Base-by-base conservation (phyloP, 2,888 invertebrate genomes). In the Cyaniris semiargus region DNA sequence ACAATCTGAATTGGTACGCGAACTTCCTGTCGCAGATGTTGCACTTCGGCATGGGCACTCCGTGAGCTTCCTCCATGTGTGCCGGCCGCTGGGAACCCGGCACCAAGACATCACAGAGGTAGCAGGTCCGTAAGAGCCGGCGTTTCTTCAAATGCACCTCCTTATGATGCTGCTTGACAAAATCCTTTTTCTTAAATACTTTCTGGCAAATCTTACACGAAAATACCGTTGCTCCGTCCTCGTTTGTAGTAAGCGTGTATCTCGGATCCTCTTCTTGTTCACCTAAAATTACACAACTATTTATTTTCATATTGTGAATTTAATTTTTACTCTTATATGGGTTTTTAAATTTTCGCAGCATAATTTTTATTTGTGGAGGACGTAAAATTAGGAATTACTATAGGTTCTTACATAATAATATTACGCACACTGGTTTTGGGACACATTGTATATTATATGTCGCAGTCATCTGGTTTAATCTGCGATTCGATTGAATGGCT, bases 11-110 rank as follows among this genome's bases (percentile, higher is more conserved):
- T 0, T 84, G 84, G 70, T 80, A 86, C 0, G 83, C 79, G 79
- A 87, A 88, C 70, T 86, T 88, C 76, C 84, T 86, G 4, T 84
- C 86, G 78, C 88, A 88, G 0, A 84, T 85, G 3, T 82, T 81
- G 76, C 88, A 88, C 0, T 80, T 82, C 0, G 88, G 88, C 0
- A 84, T 82, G 1, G 83, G 84, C 4, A 87, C 81, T 0, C 84
- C 85, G 75, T 88, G 88, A 3, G 79, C 85, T 70, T 82, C 81
- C 76, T 88, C 88, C 6, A 87, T 13, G 27, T 88, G 88, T 0
- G 78, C 83, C 0, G 86, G 84, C 31, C 85, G 81, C 1, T 83
- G 56, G 27, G 86, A 78, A 0, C 79, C 83, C 0, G 87, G 84
- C 1, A 88, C 79, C 79, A 78, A 84, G 3, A 81, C 80, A 23